Evolutionary conservation across 37 sponge, comb jelly and placozoan genomes (phyloP).

Genomic region (Tethya wilhelma): DNA sequence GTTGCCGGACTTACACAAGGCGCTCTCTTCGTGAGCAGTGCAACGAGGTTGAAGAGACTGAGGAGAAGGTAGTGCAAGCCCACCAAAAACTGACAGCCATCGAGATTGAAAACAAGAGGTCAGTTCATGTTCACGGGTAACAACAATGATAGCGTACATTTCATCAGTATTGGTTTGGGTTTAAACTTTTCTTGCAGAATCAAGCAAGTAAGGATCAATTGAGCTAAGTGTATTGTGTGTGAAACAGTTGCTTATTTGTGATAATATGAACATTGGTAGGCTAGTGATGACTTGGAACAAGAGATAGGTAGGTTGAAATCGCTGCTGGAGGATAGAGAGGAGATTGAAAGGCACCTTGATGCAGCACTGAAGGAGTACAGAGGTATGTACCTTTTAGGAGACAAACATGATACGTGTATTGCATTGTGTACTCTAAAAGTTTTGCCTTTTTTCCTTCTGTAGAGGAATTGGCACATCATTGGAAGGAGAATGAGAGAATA

Average conservation of each 20-base stretch:
- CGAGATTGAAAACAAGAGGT: slow-evolving; percentile 49
- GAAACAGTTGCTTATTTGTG: not conserved
- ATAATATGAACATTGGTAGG: slow-evolving; percentile 3
- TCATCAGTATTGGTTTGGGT: not conserved
- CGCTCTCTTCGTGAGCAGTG: slow-evolving; percentile 14
- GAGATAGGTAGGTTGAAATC: slow-evolving; percentile 16
- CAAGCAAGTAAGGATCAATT: slow-evolving; percentile 6
- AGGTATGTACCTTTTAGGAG: slow-evolving; percentile 5
- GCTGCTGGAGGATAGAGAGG: not conserved
- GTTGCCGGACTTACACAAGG: slow-evolving; percentile 56
- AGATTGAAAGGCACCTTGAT: not conserved
- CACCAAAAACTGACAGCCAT: slow-evolving; percentile 26
- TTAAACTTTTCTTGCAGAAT: slow-evolving; percentile 24
- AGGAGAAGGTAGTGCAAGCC: slow-evolving; percentile 27
- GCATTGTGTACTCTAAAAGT: not conserved
- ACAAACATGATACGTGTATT: not conserved
- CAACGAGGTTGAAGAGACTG: slow-evolving; percentile 51
- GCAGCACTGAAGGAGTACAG: slow-evolving; percentile 2
- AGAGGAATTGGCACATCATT: slow-evolving; percentile 27
- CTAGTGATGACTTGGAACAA: not conserved
- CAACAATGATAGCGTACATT: not conserved
- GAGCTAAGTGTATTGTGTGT: no score
- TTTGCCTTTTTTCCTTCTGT: not conserved
- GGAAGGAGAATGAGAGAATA: slow-evolving; percentile 34
- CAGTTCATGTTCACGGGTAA: not conserved